phyloP scores from a whole-genome alignment of 35 echinoderm and acorn worm genomes.

The Stichopus chloronotus region DNA sequence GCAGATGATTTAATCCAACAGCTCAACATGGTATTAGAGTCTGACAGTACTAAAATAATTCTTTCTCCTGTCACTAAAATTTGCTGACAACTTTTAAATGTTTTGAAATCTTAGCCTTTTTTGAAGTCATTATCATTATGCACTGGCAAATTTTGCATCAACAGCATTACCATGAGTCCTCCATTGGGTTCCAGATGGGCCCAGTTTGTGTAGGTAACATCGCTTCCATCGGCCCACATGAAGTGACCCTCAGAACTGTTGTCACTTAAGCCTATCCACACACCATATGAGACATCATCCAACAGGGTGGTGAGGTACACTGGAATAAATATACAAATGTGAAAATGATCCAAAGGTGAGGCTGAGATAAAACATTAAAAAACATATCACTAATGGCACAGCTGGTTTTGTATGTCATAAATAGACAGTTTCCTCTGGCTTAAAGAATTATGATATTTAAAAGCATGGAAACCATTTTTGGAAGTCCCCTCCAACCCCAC shows the following conservation, averaged over 20 bases:
- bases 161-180: background rate
- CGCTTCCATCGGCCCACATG: constrained; percentile 58
- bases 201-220: constrained; percentile 67
- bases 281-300: constrained; percentile 48
- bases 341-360: background rate
- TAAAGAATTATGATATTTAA: no score
- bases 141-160: no score
- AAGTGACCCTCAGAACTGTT: constrained; percentile 52
- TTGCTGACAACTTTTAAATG: no score
- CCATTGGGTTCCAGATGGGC: constrained; percentile 72
- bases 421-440: background rate
- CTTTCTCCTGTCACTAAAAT: no score
- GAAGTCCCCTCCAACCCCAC: no score
- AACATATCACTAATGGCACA: background rate
- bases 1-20: no score
- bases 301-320: constrained; percentile 63
- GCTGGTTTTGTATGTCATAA: background rate
- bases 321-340: background rate
- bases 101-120: no score
- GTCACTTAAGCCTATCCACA: constrained; percentile 79
- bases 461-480: no score
- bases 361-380: background rate
- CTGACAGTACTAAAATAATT: no score
- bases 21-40: no score
- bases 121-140: no score